Evolutionary conservation across 2,888 invertebrate genomes (phyloP).

Genomic region (Parnassius orleans): DNA sequence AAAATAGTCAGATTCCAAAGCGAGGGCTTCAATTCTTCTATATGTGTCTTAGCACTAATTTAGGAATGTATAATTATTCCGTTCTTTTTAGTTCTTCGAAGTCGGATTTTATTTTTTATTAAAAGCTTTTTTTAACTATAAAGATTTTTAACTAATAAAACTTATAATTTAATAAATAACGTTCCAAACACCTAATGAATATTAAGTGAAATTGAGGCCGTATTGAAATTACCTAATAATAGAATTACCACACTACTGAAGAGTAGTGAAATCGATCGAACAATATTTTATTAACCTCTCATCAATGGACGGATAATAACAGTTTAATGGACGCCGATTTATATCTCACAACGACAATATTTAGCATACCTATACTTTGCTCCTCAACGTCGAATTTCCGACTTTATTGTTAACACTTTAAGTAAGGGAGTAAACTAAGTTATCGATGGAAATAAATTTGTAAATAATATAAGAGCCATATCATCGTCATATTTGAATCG

Average conservation of each 20-base stretch:
- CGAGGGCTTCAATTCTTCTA: too few species aligned
- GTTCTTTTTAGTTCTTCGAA: too few species aligned
- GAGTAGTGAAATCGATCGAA: conserved; percentile 43
- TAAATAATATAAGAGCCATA: conserved; percentile 64
- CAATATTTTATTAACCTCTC: conserved; percentile 75
- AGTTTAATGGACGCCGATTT: conserved; percentile 76
- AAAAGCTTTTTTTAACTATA: too few species aligned
- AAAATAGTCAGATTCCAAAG: too few species aligned
- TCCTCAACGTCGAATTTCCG: conserved; percentile 19
- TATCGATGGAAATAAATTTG: conserved; percentile 33
- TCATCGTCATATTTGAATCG: conserved; percentile 77
- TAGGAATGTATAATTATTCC: too few species aligned
- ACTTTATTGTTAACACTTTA: conserved; percentile 18
- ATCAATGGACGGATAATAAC: conserved; percentile 72
- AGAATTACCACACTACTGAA: conserved; percentile 52
- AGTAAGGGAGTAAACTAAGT: conserved; percentile 23
- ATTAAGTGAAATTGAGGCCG: conserved; percentile 14
- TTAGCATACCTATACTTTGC: neutral
- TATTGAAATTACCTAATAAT: conserved; percentile 38
- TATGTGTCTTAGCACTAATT: too few species aligned
- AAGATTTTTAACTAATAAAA: too few species aligned
- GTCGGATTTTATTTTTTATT: too few species aligned
- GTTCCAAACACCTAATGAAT: neutral
- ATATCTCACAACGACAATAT: conserved; percentile 43
- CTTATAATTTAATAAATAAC: too few species aligned